Percentiles rank a stretch among this genome's conserved stretches.
These are phyloP conservation scores for Xyrauchen texanus DNA, from an alignment of 2,113 vertebrate species.

Conservation along the genomic window DNA sequence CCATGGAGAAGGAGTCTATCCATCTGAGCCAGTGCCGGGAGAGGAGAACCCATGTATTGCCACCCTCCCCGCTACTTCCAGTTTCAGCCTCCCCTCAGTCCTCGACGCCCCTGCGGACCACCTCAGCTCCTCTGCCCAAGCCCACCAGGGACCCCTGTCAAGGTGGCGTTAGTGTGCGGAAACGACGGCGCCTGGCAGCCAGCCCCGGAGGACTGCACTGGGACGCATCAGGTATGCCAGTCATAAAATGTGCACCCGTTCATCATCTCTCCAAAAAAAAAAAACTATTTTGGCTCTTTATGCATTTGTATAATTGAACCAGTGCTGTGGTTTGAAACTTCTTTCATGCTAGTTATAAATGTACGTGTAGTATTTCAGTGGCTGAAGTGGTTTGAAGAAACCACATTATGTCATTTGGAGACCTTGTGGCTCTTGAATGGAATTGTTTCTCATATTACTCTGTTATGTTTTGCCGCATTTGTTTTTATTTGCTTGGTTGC, in stretches of 20 bases:
- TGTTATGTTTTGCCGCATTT: neutral
- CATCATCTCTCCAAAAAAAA: neutral
- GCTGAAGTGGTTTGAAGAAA: slow-evolving; percentile 1
- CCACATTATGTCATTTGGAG: neutral
- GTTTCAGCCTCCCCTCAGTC: slow-evolving; percentile 49
- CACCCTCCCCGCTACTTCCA: slow-evolving; percentile 59
- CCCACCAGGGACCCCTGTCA: slow-evolving; percentile 34
- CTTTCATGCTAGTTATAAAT: neutral
- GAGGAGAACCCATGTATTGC: slow-evolving; percentile 57
- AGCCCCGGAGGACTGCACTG: slow-evolving; percentile 79
- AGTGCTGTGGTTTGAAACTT: slow-evolving; percentile 14
- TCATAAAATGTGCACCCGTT: slow-evolving; percentile 1
- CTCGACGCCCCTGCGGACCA: slow-evolving; percentile 18
- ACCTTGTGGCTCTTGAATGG: neutral
- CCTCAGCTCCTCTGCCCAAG: slow-evolving; percentile 41
- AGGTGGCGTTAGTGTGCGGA: slow-evolving; percentile 63
- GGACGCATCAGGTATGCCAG: slow-evolving; percentile 73
- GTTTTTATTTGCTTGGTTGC: slow-evolving; percentile 18
- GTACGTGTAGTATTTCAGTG: neutral
- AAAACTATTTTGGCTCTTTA: neutral
- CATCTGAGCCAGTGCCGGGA: slow-evolving; percentile 50
- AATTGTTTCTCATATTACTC: neutral
- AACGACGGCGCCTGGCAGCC: slow-evolving; percentile 72
- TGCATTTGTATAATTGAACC: slow-evolving; percentile 6
- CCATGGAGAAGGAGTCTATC: slow-evolving; percentile 53